phyloP scores from a whole-genome alignment of 2,888 invertebrate species.

The Carcina quercana region DNA sequence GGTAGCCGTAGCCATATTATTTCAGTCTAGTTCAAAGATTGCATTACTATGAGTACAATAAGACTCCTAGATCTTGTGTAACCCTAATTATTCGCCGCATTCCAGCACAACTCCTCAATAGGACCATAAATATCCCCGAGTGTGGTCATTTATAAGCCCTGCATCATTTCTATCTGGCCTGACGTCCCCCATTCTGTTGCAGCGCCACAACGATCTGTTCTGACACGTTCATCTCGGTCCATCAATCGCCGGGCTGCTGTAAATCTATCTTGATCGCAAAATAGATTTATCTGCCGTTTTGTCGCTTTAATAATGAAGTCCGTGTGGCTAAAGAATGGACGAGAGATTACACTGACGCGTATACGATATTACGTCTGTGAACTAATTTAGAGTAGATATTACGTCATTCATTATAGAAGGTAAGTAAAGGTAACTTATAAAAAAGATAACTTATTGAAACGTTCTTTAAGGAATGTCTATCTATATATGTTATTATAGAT shows the following conservation, averaged over 20 bases:
- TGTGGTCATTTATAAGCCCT: slow-evolving; percentile 24
- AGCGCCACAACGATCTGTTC: slow-evolving; percentile 17
- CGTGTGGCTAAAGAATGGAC: too few species aligned
- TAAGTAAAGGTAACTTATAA: too few species aligned
- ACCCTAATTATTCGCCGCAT: slow-evolving; percentile 10
- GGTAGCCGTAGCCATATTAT: too few species aligned
- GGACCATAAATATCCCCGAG: slow-evolving; percentile 25
- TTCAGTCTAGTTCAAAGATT: too few species aligned
- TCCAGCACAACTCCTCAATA: slow-evolving; percentile 6
- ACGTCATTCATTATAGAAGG: too few species aligned
- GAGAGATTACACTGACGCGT: too few species aligned
- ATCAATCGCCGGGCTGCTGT: slow-evolving; percentile 29
- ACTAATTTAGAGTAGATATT: too few species aligned
- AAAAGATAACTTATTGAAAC: too few species aligned
- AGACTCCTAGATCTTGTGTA: slow-evolving; percentile 1
- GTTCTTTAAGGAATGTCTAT: too few species aligned
- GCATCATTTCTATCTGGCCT: slow-evolving; percentile 15
- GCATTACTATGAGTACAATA: slow-evolving; percentile 10
- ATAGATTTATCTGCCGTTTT: slow-evolving; percentile 12
- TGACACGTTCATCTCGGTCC: slow-evolving; percentile 16
- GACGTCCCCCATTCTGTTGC: slow-evolving; percentile 1
- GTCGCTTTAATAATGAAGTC: too few species aligned
- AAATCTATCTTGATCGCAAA: slow-evolving; percentile 31
- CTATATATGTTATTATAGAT: too few species aligned
- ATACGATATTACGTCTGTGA: too few species aligned